Conservation (phyloP, 1,140 invertebrate species). For the Cataglyphis hispanica region DNA sequence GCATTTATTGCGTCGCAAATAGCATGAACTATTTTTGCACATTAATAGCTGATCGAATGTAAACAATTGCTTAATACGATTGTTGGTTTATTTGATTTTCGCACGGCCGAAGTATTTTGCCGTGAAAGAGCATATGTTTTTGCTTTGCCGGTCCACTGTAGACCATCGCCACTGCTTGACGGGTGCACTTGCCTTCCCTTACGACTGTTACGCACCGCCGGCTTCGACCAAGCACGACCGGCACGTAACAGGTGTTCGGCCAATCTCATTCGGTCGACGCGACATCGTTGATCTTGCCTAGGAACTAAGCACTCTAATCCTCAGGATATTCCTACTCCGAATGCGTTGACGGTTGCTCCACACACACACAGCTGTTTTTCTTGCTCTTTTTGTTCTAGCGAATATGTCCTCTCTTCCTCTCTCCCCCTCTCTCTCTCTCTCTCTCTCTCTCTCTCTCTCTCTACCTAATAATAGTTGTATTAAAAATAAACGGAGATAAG, state of each 20-base stretch:
- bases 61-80: too few relatives aligned
- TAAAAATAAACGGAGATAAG: neutral
- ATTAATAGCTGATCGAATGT: too few relatives aligned
- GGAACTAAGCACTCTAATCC: slow-evolving; percentile 49
- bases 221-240: slow-evolving; percentile 77
- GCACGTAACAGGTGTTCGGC: slow-evolving; percentile 83
- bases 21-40: neutral
- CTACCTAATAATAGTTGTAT: neutral
- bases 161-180: neutral
- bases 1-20: neutral
- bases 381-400: slow-evolving; percentile 18
- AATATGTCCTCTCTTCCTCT: neutral
- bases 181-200: slow-evolving; percentile 77
- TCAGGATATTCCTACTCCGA: slow-evolving; percentile 56
- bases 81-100: too few relatives aligned
- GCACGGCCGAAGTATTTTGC: neutral
- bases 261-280: slow-evolving; percentile 77
- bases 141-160: neutral
- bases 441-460: too few relatives aligned
- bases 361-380: too few relatives aligned
- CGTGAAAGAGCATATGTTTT: neutral
- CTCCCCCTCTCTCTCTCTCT: neutral
- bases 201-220: slow-evolving; percentile 74
- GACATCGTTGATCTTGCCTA: slow-evolving; percentile 68
- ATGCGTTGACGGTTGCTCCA: slow-evolving; percentile 12